These are phyloP conservation scores for Lutjanus argentimaculatus DNA, from an alignment of 2,797 vertebrate species.

Conservation along the genomic window DNA sequence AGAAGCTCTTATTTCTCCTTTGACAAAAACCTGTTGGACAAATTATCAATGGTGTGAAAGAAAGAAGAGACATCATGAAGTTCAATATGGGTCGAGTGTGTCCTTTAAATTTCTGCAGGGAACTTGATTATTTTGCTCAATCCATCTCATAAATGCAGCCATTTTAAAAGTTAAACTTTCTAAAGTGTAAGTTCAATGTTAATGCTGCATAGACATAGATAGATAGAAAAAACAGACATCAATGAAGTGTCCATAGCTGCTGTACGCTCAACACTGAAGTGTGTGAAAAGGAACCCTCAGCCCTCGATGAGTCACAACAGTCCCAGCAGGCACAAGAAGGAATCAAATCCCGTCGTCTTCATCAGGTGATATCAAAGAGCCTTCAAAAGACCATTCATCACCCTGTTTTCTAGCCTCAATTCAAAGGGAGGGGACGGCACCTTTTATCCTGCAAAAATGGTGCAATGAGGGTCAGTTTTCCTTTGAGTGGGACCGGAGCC, in stretches of 20 bases:
- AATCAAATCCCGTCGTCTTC: constrained; percentile 44
- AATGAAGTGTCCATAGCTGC: constrained; percentile 3
- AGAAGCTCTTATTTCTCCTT: no score
- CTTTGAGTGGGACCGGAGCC: constrained; percentile 62
- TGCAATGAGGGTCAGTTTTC: constrained; percentile 67
- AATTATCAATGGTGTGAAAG: no score
- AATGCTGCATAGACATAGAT: no score
- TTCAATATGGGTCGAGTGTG: no score
- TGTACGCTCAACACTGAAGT: constrained; percentile 16
- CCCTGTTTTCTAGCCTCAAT: constrained; percentile 56
- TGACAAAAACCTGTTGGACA: no score
- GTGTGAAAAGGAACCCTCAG: constrained; percentile 42
- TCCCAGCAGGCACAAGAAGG: constrained; percentile 39
- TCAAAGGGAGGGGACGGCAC: constrained; percentile 61
- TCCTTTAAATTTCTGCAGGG: no score
- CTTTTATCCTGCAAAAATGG: constrained; percentile 72
- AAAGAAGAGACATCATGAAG: no score
- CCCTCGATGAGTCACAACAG: constrained; percentile 52
- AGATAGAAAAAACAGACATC: no score
- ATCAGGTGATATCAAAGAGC: constrained; percentile 60
- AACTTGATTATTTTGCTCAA: no score
- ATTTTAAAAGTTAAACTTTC: no score
- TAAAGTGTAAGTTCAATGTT: no score
- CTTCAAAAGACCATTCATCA: constrained; percentile 67
- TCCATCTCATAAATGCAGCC: no score